phyloP scores from a whole-genome alignment of 35 echinoderm and acorn worm species.

The Lytechinus variegatus region DNA sequence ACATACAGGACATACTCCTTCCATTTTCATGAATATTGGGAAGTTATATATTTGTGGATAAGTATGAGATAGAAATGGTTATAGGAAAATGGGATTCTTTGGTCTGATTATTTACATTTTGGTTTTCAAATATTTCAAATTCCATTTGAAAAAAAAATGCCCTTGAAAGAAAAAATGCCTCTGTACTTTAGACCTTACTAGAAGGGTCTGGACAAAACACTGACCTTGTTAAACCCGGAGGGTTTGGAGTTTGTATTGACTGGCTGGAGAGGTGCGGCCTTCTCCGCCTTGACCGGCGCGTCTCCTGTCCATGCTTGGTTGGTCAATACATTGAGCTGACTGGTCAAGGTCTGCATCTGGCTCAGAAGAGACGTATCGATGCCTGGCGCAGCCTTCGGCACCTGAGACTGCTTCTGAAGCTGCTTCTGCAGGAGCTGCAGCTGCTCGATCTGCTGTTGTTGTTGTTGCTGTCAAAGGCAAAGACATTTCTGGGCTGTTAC shows the following conservation, averaged over 20 bases:
- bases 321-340: slow-evolving; percentile 74
- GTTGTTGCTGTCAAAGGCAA: slow-evolving; percentile 42
- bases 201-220: not conserved
- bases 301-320: slow-evolving; percentile 66
- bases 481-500: too few species aligned
- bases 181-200: too few species aligned
- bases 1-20: too few species aligned
- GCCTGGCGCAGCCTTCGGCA: slow-evolving; percentile 39
- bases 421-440: slow-evolving; percentile 90
- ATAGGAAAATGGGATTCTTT: too few species aligned
- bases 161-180: too few species aligned
- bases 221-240: slow-evolving; percentile 83
- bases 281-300: not conserved
- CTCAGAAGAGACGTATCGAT: slow-evolving; percentile 70
- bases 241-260: slow-evolving; percentile 39
- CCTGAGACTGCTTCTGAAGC: slow-evolving; percentile 82
- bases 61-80: too few species aligned
- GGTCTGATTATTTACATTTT: too few species aligned
- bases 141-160: too few species aligned
- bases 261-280: not conserved
- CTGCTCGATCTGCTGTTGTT: slow-evolving; percentile 95
- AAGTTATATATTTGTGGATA: too few species aligned
- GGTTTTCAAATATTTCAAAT: too few species aligned
- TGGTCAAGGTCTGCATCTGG: slow-evolving; percentile 89
- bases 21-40: too few species aligned